A percentile compares a stretch with the other conserved stretches of the same genome.
Conservation (phyloP, 2,888 invertebrate species). For the Aphrophora alni region DNA sequence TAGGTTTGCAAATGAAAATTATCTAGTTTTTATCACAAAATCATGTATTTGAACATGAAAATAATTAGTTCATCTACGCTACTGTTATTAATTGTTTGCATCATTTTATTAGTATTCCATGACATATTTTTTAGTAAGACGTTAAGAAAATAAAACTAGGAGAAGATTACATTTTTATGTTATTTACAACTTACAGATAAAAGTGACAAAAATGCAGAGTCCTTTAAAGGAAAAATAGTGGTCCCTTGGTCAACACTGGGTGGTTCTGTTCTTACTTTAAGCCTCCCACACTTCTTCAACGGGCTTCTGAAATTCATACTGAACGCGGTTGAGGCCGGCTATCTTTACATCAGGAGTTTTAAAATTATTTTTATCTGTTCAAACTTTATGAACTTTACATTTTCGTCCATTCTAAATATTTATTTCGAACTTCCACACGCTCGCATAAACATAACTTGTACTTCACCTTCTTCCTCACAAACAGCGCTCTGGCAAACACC, state of each 20-base stretch:
- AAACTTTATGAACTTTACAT: not conserved
- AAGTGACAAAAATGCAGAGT: constrained; percentile 3
- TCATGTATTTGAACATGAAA: no score
- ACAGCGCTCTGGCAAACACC: not conserved
- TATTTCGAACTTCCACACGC: constrained; percentile 10
- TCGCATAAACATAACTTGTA: not conserved
- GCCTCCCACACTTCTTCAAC: constrained; percentile 19
- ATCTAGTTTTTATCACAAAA: no score
- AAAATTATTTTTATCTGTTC: constrained; percentile 6
- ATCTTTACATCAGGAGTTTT: constrained; percentile 2
- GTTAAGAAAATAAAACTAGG: no score
- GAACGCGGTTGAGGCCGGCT: constrained; percentile 17
- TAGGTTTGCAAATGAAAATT: no score
- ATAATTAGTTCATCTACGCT: no score
- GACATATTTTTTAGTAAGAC: no score
- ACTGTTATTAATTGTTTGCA: no score
- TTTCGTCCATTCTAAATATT: constrained; percentile 12
- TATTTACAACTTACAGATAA: not conserved
- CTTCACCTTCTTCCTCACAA: not conserved
- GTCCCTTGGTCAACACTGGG: not conserved
- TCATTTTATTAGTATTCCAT: no score
- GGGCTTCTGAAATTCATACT: constrained; percentile 13
- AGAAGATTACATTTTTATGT: no score
- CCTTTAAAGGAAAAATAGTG: constrained; percentile 15
- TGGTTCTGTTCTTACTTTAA: not conserved